These are phyloP conservation scores for Halisarca cf. caerulea DNA, from an alignment of 37 sponge, comb jelly and placozoan species.

Conservation along the genomic window DNA sequence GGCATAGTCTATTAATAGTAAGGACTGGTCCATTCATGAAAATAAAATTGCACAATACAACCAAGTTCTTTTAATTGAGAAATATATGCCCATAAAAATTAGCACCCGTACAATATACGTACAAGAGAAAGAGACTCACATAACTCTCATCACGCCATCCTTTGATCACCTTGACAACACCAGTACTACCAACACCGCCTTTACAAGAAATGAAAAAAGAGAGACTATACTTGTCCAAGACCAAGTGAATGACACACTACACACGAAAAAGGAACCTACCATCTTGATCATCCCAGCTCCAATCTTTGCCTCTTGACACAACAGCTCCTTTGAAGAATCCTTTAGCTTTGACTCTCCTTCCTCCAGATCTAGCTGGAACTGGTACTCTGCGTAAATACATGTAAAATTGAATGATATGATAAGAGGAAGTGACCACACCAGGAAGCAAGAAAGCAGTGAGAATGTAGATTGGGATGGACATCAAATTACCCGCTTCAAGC, in stretches of 20 bases:
- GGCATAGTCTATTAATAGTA: too few relatives aligned
- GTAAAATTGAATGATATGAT: too few relatives aligned
- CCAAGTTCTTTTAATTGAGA: too few relatives aligned
- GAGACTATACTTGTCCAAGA: not conserved
- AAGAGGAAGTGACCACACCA: not conserved
- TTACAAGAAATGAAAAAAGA: not conserved
- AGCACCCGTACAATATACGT: too few relatives aligned
- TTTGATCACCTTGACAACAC: constrained; percentile 33
- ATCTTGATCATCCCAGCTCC: constrained; percentile 92
- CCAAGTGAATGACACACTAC: too few relatives aligned
- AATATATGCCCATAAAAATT: too few relatives aligned
- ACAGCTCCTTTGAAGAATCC: constrained; percentile 85
- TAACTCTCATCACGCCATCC: constrained; percentile 69
- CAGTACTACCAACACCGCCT: constrained; percentile 65
- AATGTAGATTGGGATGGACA: too few relatives aligned
- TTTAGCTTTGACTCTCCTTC: constrained; percentile 43
- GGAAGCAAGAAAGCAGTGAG: not conserved
- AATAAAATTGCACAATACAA: too few relatives aligned
- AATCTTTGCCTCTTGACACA: constrained; percentile 85
- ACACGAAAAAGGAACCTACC: constrained; percentile 43
- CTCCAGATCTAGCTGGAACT: constrained; percentile 22
- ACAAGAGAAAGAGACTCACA: constrained; percentile 34
- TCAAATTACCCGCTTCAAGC: not conserved
- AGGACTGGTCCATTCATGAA: too few relatives aligned
- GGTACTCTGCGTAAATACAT: too few relatives aligned